Evolutionary conservation across 2,797 vertebrate species (phyloP), one percentile per base, ranked within the genome.

Genomic region (Streptopelia turtur): DNA sequence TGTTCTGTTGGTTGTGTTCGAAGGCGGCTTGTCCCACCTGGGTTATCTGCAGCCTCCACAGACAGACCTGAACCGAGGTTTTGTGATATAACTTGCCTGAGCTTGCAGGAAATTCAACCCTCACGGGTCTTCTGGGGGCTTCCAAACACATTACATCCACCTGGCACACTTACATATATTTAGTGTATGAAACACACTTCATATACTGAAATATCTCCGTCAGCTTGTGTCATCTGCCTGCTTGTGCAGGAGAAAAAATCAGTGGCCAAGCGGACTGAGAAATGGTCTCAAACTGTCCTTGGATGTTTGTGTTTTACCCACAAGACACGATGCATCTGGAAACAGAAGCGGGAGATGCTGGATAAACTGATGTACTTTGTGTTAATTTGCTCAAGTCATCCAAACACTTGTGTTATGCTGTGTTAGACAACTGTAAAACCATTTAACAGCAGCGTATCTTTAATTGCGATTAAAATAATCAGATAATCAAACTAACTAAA

Each of bases 381-480:
- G 69, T 78, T 85, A 27, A 60, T 81, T 92, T 87, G 64, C 61
- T 72, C 55, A 49, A 45, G 82, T 64, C 31, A 45, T 31, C 84
- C 84, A 31, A 39, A 17, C 22, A 6, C 47, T 74, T 79, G 15
- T 76, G 87, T 71, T 5, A 7, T 16, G 28, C 59, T 30, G 23
- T 65, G 72, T 57, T 66, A 52, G 65, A 72, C 27, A 61, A 81
- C 5, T 4, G 11, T 52, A 66, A 84, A 94, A 65, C 28, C 25
- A 22, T 90, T 87, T 63, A 66, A 71, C 24, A 87, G 47, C 43
- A 59, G 49, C 2, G 5, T 30, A 12, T 61, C 93, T 92, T 61
- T 25, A 68, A 53, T 50, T 55, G 57, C 45, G 31, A 49, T 93
- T 74, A 76, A 93, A 90, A 77, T 70, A 74, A 93, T 72, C 35